Base-by-base conservation (phyloP, 2,888 invertebrate genomes). In the Geophilus truncorum region DNA sequence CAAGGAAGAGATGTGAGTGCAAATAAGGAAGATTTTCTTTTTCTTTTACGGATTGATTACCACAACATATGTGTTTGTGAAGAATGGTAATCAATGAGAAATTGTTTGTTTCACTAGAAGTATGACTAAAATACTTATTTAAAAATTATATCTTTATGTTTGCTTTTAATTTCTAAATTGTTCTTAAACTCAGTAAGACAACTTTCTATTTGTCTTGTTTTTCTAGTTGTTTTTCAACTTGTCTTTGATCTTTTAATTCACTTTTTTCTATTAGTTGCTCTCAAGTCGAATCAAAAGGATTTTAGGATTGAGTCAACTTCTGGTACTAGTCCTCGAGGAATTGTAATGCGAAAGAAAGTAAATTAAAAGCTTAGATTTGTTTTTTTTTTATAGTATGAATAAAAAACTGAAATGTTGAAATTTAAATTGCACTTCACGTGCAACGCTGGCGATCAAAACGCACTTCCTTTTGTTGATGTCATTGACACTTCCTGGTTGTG, bases 401-500 rank as follows among this genome's bases (percentile, higher is more conserved):
- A n/a, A n/a, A n/a, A n/a, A n/a, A n/a, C n/a, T n/a, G n/a, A n/a
- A n/a, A n/a, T n/a, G n/a, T n/a, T n/a, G n/a, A n/a, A n/a, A n/a
- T n/a, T n/a, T n/a, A n/a, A n/a, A n/a, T n/a, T n/a, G n/a, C n/a
- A n/a, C n/a, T n/a, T n/a, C n/a, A n/a, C n/a, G n/a, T n/a, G n/a
- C n/a, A n/a, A n/a, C 40, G 10, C 40, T 12, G 15, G 5, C 12
- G 4, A n/a, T 40, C 62, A 62, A 21, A 45, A 45, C n/a, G 9
- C n/a, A 45, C 25, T 25, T 70, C 70, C 25, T 70, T 25, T 25
- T 70, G 25, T 70, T 45, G 2, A 62, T 23, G 70, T 70, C 28
- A 70, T 25, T 70, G 70, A 70, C 70, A 70, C 70, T 70, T 70
- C 70, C 28, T 70, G 70, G 70, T 70, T 70, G 70, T 23, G 57